phyloP scores from a whole-genome alignment of 2,113 vertebrate species.

The Oreotrochilus melanogaster region DNA sequence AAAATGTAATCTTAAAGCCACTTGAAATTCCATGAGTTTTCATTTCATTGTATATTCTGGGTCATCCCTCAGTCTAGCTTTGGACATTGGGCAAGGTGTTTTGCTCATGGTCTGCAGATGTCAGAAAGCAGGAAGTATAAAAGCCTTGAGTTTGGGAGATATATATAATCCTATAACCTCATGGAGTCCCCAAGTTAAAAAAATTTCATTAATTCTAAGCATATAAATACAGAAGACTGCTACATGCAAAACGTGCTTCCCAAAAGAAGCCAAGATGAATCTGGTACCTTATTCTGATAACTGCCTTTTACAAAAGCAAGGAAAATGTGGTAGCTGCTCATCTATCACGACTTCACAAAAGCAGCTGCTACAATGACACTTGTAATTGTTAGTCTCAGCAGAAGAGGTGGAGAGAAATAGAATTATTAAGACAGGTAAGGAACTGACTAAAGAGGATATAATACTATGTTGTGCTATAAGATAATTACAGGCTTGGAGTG shows the following conservation, averaged over 20 bases:
- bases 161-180: background rate
- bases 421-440: slow-evolving; percentile 47
- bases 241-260: background rate
- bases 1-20: background rate
- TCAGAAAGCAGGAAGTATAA: background rate
- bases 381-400: slow-evolving; percentile 50
- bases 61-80: background rate
- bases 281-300: background rate
- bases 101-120: background rate
- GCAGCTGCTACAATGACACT: slow-evolving; percentile 41
- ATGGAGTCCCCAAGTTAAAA: background rate
- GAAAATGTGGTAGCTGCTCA: slow-evolving; percentile 9
- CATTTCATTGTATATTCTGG: background rate
- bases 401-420: slow-evolving; percentile 25
- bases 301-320: slow-evolving; percentile 15
- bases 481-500: slow-evolving; percentile 50
- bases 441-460: slow-evolving; percentile 36
- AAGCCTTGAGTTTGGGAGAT: background rate
- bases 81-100: accelerated
- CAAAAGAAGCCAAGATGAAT: background rate
- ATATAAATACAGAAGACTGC: background rate
- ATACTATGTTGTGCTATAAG: slow-evolving; percentile 29
- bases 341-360: slow-evolving; percentile 43
- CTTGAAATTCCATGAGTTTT: background rate
- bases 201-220: background rate